Conservation (phyloP, 2,113 vertebrate genomes). For the Nothoprocta perdicaria region DNA sequence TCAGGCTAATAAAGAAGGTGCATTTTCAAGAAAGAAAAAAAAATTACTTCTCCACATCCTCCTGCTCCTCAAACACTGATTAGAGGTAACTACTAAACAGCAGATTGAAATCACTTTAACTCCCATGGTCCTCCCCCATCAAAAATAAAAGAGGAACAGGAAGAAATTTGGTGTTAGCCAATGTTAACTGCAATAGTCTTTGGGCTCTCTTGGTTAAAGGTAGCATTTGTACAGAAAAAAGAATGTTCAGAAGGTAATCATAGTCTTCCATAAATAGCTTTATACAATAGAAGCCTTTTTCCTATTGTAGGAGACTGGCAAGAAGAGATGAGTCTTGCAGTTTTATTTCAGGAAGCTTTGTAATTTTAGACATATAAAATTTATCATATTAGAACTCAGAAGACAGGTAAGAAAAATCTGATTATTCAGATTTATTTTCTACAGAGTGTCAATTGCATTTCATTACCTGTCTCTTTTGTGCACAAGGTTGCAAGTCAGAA, state of each 20-base stretch:
- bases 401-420: background rate
- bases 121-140: no score
- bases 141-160: background rate
- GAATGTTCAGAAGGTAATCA: background rate
- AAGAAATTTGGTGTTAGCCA: background rate
- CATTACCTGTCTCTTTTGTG: background rate
- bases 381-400: background rate
- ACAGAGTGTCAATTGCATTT: background rate
- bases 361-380: conserved; percentile 8
- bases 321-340: background rate
- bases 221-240: background rate
- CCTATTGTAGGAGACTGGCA: background rate
- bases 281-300: background rate
- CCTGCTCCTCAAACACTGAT: background rate
- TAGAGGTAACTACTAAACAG: background rate
- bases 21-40: background rate
- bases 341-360: background rate
- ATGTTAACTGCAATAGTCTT: background rate
- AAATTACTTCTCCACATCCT: background rate
- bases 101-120: background rate
- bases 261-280: background rate
- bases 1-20: background rate
- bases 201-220: background rate
- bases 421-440: background rate
- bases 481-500: background rate